Conservation (phyloP, 2,888 invertebrate genomes). For the Hydrotaea cyrtoneurina region DNA sequence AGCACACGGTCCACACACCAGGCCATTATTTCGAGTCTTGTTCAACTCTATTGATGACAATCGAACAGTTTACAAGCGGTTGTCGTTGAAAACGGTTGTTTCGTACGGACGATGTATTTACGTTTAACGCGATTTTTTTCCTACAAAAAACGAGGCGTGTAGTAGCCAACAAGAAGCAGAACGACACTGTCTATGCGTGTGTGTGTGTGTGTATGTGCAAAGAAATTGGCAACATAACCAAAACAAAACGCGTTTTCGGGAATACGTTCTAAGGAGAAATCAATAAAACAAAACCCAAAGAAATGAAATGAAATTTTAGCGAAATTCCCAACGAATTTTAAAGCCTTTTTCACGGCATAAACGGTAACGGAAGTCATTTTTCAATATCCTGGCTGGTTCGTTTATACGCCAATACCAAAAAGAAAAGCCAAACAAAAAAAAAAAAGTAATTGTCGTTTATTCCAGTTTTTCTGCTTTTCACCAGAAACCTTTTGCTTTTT, state of each 20-base stretch:
- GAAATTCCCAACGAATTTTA: too few species aligned
- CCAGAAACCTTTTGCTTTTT: not conserved
- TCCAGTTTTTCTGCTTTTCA: not conserved
- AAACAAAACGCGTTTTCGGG: conserved; percentile 61
- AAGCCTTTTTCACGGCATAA: not conserved
- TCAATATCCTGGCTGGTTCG: conserved; percentile 67
- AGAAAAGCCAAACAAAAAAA: too few species aligned
- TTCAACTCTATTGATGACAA: conserved; percentile 44
- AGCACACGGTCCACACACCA: conserved; percentile 19
- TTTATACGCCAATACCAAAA: conserved; percentile 37
- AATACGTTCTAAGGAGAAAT: conserved; percentile 53
- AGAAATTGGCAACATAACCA: conserved; percentile 61
- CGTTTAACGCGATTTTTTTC: conserved; percentile 28
- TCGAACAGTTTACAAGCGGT: conserved; percentile 76
- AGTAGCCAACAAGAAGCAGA: conserved; percentile 27
- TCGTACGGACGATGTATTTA: conserved; percentile 45
- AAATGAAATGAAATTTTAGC: conserved; percentile 19
- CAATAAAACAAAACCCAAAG: conserved; percentile 47
- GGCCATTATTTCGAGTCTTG: conserved; percentile 50
- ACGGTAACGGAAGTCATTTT: conserved; percentile 66
- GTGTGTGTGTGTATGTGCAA: conserved; percentile 49
- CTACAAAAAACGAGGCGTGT: conserved; percentile 68
- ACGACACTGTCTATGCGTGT: not conserved
- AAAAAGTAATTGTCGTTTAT: conserved; percentile 29
- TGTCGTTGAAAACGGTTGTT: conserved; percentile 75